Percentiles rank a stretch among this genome's conserved stretches.
phyloP scores from a whole-genome alignment of 2,888 invertebrate species.

The Drosophila buzzatii region DNA sequence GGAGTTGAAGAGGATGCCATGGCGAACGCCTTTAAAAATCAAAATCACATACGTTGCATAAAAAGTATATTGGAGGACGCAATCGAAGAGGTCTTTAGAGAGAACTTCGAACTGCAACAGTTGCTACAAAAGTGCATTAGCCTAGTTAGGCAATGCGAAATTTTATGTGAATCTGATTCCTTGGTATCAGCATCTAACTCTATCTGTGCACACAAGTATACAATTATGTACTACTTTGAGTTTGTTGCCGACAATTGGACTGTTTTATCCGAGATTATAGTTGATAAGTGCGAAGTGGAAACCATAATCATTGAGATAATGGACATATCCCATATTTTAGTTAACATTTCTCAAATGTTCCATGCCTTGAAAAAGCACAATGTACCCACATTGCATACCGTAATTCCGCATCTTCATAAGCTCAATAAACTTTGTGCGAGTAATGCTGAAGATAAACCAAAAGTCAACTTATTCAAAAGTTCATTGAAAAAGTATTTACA shows the following conservation, averaged over 20 bases:
- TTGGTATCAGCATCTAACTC: neutral
- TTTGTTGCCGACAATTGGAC: neutral
- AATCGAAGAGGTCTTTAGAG: neutral
- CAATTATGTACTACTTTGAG: constrained; percentile 1
- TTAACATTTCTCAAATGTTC: neutral
- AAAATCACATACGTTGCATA: neutral
- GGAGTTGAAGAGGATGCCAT: neutral
- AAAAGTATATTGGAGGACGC: neutral
- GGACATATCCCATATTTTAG: neutral
- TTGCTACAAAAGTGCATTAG: neutral
- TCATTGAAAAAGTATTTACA: constrained; percentile 6
- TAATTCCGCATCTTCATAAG: constrained; percentile 27
- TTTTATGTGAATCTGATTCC: neutral
- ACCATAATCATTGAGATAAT: neutral
- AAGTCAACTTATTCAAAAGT: neutral
- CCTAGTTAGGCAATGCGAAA: neutral
- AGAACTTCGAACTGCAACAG: neutral
- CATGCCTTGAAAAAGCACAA: neutral
- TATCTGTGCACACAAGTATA: neutral
- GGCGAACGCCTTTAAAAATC: no score
- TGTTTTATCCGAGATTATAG: neutral
- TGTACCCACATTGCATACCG: neutral
- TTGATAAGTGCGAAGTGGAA: neutral
- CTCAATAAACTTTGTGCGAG: constrained; percentile 19
- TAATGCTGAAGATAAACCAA: neutral